phyloP scores from a whole-genome alignment of 2,113 vertebrate genomes.

The Apeltes quadracus region DNA sequence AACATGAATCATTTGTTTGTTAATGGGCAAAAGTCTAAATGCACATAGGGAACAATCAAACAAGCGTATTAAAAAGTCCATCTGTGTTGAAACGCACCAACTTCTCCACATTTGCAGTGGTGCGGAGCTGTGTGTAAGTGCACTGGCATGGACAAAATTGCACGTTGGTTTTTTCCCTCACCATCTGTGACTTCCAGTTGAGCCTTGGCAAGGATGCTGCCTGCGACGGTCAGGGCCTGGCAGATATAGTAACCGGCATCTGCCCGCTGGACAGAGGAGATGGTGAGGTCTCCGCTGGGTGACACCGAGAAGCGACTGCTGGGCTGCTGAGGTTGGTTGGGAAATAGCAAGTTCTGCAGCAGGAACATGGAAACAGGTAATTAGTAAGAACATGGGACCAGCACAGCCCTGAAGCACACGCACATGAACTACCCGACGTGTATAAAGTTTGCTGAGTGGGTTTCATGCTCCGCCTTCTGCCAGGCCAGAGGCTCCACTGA shows the following conservation, averaged over 20 bases:
- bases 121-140: conserved; percentile 5
- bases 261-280: conserved; percentile 90
- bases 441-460: conserved; percentile 40
- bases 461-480: conserved; percentile 44
- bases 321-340: conserved; percentile 96
- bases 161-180: conserved; percentile 72
- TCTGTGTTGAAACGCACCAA: conserved; percentile 15
- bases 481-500: conserved; percentile 55
- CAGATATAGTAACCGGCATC: conserved; percentile 98
- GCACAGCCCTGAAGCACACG: conserved; percentile 38
- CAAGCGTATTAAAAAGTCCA: neutral
- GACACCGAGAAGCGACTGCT: conserved; percentile 94
- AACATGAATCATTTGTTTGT: neutral
- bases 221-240: conserved; percentile 96
- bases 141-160: conserved; percentile 38
- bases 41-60: neutral
- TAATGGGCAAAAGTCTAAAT: neutral
- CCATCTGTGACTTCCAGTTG: conserved; percentile 99
- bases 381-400: conserved; percentile 47
- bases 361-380: conserved; percentile 49
- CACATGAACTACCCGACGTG: conserved; percentile 31
- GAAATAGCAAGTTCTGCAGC: conserved; percentile 94
- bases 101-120: conserved; percentile 6
- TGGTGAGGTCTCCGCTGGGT: conserved; percentile 92
- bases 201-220: conserved; percentile 98